phyloP scores from a whole-genome alignment of 92 coral and sea anemone genomes.

The Meandrina meandrites region DNA sequence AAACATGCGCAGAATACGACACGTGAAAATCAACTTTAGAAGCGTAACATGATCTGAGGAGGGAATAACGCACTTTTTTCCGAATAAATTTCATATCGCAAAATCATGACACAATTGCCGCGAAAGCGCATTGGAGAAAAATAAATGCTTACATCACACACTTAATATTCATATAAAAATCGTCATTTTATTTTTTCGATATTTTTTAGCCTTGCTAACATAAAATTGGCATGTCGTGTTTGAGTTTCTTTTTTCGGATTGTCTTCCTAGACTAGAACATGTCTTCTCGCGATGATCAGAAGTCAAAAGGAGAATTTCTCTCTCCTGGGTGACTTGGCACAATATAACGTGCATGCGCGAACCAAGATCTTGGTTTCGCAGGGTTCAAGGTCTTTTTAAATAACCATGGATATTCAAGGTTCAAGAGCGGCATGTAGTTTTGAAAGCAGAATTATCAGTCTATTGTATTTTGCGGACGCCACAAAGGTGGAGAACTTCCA shows the following conservation, averaged over 20 bases:
- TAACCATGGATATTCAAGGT: conserved; percentile 84
- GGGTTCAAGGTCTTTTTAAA: conserved; percentile 39
- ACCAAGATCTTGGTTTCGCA: neutral
- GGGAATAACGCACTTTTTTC: neutral
- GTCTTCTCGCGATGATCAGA: neutral
- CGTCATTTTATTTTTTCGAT: too few relatives aligned
- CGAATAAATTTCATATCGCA: neutral
- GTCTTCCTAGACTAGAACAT: neutral
- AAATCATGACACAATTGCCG: neutral
- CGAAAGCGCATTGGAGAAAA: neutral
- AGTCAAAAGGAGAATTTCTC: neutral
- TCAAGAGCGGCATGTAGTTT: conserved; percentile 68
- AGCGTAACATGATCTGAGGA: neutral
- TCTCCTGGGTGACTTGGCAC: neutral
- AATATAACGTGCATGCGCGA: neutral
- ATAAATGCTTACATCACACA: neutral
- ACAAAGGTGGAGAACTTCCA: conserved; percentile 40
- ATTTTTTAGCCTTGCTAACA: neutral
- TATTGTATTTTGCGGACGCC: conserved; percentile 47
- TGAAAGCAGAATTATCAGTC: conserved; percentile 53
- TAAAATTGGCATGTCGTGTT: too few relatives aligned
- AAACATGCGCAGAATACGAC: conserved; percentile 32
- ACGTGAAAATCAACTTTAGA: neutral
- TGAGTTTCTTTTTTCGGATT: neutral
- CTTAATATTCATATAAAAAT: neutral